Evolutionary conservation across 2,113 vertebrate species (phyloP), one percentile per base, ranked within the genome.

Genomic region (Syngnathus typhle): DNA sequence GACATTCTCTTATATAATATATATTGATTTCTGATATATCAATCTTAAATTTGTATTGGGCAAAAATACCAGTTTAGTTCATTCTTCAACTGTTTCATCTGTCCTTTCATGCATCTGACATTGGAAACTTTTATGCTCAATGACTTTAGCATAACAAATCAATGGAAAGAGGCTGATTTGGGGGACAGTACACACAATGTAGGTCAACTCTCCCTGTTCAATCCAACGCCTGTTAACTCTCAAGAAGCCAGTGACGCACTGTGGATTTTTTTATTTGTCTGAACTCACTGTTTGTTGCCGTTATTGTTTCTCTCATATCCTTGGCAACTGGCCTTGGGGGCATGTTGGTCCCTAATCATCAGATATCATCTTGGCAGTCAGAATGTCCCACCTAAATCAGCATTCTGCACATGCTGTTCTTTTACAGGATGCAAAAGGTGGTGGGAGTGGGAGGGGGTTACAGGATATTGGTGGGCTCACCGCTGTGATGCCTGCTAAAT

Each of bases 281-380:
- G 52, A 32, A 5, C 15, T 63, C 59, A 68, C 68, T 78, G 69
- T 83, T 84, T 86, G 73, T 79, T 82, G 68, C 6, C 41, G n/a
- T 74, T 68, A 37, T 60, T 71, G 76, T 72, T 75, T 61, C 61
- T 60, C 58, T 63, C 1, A 58, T 85, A 77, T 68, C 84, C 83
- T 63, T 75, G 78, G 74, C 72, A 84, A 87, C 83, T 44, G 47
- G 65, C 75, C 78, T 77, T 16, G 6, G 69, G 59, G 78, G 60
- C 27, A 38, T 74, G 68, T 68, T 43, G 74, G 71, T 84, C 68
- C 62, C 76, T 65, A 79, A 73, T 87, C 79, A 78, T 83, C 77
- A 81, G 79, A 84, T 77, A 75, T 70, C 75, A 79, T 81, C 80
- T 75, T 78, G 65, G 71, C 78, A 79, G 73, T 71, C 75, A 67